Conservation (phyloP, 2,113 vertebrate genomes). For the chimpanzee (Pan troglodytes) region NHGRI_mPanTro3-v2.1_pri NC_072403.2:74577501-74578000, state of each 20-base stretch:
- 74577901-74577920: not conserved
- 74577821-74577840: not conserved
- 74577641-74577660: not conserved
- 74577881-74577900: fast-evolving
- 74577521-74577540: not conserved
- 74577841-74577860: too few species aligned
- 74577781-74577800: not conserved
- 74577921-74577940: not conserved
- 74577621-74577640: not conserved
- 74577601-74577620: not conserved
- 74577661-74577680: not conserved
- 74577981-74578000: not conserved
- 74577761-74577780: not conserved
- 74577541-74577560: not conserved
- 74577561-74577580: not conserved
- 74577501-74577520: not conserved
- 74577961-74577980: not conserved
- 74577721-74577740: not conserved
- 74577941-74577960: not conserved
- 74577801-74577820: not conserved
- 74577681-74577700: not conserved
- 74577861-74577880: not conserved
- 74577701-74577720: not conserved
- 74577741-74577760: not conserved
- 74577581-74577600: not conserved